phyloP scores from a whole-genome alignment of 2,113 vertebrate genomes.

The Ictalurus furcatus region DNA sequence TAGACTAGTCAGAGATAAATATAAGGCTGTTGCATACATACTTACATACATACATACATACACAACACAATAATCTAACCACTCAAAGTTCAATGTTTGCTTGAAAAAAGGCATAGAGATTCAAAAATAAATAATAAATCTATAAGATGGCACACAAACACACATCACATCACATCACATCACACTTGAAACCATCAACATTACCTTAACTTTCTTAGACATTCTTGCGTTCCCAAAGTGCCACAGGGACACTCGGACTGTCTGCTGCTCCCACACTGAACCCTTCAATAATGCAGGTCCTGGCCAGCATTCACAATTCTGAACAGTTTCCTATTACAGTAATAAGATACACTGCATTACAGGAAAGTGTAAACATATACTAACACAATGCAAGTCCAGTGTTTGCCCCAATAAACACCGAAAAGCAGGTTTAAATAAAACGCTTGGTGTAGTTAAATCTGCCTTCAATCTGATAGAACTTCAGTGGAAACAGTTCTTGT shows the following conservation, averaged over 20 bases:
- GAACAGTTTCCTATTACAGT: constrained; percentile 47
- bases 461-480: not conserved
- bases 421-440: not conserved
- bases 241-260: not conserved
- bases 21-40: not conserved
- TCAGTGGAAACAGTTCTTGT: not conserved
- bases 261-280: not conserved
- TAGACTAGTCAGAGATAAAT: not conserved
- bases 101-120: not conserved
- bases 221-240: constrained; percentile 32
- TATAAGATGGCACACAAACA: not conserved
- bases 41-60: not conserved
- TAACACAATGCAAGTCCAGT: constrained; percentile 3
- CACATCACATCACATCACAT: not conserved
- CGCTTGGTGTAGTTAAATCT: not conserved
- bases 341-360: constrained; percentile 27
- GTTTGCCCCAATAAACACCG: not conserved
- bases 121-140: not conserved
- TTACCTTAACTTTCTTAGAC: constrained; percentile 55
- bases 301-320: constrained; percentile 31
- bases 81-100: not conserved
- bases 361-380: not conserved
- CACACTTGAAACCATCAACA: not conserved
- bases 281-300: constrained; percentile 47
- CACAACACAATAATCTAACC: not conserved